A percentile compares a stretch with the other conserved stretches of the same genome.
Conservation (phyloP, 2,888 invertebrate genomes). For the Platycnemis pennipes region DNA sequence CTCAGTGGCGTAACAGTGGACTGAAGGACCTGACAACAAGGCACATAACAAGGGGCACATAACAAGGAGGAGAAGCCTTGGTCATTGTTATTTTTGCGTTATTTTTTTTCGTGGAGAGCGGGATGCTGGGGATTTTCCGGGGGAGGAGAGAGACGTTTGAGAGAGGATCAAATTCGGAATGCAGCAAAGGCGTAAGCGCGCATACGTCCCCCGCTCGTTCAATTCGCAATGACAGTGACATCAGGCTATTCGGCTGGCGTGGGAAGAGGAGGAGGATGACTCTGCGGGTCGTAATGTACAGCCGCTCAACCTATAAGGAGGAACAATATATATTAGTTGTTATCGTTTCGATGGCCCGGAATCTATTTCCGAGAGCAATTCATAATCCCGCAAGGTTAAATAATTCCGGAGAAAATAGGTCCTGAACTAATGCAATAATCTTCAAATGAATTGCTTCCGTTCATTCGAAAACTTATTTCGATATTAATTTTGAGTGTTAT, state of each 20-base stretch:
- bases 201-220: neutral
- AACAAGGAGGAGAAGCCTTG: neutral
- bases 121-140: neutral
- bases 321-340: neutral
- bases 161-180: neutral
- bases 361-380: neutral
- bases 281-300: neutral
- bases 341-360: neutral
- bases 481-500: neutral
- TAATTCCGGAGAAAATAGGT: no score
- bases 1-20: neutral
- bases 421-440: no score
- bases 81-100: neutral
- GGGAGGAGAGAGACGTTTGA: neutral
- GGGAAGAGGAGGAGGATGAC: neutral
- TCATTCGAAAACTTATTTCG: no score
- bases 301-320: neutral
- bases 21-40: neutral
- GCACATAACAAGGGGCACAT: neutral
- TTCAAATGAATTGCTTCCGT: no score
- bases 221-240: neutral
- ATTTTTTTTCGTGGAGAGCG: neutral
- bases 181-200: neutral
- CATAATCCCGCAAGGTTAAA: neutral
- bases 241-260: neutral